phyloP scores from a whole-genome alignment of 2,797 vertebrate genomes.

The Eurystomus glaucurus region DNA sequence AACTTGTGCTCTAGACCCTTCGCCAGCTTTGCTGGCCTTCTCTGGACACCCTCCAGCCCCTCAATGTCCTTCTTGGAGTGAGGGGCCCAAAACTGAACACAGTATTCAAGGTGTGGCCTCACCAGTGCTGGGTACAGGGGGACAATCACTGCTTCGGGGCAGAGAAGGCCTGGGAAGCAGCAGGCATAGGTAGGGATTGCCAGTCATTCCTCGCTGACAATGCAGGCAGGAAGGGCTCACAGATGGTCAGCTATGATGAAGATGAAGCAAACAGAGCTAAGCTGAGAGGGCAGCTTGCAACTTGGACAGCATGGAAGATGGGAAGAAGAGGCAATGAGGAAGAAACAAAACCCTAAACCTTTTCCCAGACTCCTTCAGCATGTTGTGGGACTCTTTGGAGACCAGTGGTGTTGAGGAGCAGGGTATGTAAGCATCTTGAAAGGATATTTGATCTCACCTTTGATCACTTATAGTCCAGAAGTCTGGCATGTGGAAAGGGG shows the following conservation, averaged over 20 bases:
- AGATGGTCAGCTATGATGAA: background rate
- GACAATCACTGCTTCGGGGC: background rate
- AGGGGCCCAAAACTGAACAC: background rate
- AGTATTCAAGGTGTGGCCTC: background rate
- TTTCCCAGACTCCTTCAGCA: background rate
- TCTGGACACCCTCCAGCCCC: no score
- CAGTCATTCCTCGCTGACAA: rapidly evolving
- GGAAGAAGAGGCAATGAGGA: rapidly evolving
- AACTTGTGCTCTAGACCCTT: background rate
- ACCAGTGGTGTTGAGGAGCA: background rate
- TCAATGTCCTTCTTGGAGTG: no score
- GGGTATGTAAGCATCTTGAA: background rate
- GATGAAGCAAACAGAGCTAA: background rate
- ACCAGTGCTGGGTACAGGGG: background rate
- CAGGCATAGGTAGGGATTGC: rapidly evolving
- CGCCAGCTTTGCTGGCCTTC: background rate
- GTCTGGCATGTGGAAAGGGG: background rate
- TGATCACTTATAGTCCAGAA: background rate
- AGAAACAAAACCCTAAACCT: background rate
- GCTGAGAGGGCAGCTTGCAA: background rate
- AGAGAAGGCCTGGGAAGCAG: background rate
- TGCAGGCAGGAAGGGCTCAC: background rate
- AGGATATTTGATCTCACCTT: background rate
- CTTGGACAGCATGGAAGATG: rapidly evolving
- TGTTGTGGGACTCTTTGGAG: background rate